Conservation (phyloP, 2,888 invertebrate species). For the Emmelina monodactyla region DNA sequence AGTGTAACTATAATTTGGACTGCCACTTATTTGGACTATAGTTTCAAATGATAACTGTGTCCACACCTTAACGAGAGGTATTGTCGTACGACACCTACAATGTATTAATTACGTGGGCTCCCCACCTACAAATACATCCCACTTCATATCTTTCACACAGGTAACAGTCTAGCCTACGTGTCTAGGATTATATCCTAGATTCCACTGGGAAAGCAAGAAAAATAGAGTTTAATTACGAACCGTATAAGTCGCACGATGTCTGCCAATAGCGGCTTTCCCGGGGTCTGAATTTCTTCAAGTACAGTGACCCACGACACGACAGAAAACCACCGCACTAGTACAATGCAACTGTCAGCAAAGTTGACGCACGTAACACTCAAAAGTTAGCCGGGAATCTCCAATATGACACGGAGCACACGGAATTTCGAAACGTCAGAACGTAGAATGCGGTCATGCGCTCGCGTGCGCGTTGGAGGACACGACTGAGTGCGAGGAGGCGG, state of each 20-base stretch:
- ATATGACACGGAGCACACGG: slow-evolving; percentile 17
- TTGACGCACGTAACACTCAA: slow-evolving; percentile 28
- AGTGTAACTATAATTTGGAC: too few species aligned
- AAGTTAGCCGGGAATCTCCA: too few species aligned
- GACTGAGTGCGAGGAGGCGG: slow-evolving; percentile 50
- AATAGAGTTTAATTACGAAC: slow-evolving; percentile 44
- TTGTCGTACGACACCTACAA: slow-evolving; percentile 43
- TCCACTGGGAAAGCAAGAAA: slow-evolving; percentile 24
- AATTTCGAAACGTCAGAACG: slow-evolving; percentile 43
- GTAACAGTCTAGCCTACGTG: slow-evolving; percentile 45
- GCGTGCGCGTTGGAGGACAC: slow-evolving; percentile 47
- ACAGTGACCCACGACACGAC: slow-evolving; percentile 21
- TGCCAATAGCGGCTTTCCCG: slow-evolving; percentile 39
- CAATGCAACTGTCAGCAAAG: neutral
- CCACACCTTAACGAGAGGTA: neutral
- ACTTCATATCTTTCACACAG: slow-evolving; percentile 44
- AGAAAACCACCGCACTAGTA: slow-evolving; percentile 12
- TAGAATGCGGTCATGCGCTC: slow-evolving; percentile 51
- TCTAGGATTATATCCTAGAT: slow-evolving; percentile 34
- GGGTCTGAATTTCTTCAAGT: slow-evolving; percentile 24
- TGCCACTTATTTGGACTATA: too few species aligned
- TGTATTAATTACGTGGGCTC: slow-evolving; percentile 50
- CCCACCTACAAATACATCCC: slow-evolving; percentile 51
- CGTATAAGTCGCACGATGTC: slow-evolving; percentile 40
- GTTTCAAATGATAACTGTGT: too few species aligned